phyloP scores from a whole-genome alignment of 2,113 vertebrate species.

The Ardeotis arabs region DNA sequence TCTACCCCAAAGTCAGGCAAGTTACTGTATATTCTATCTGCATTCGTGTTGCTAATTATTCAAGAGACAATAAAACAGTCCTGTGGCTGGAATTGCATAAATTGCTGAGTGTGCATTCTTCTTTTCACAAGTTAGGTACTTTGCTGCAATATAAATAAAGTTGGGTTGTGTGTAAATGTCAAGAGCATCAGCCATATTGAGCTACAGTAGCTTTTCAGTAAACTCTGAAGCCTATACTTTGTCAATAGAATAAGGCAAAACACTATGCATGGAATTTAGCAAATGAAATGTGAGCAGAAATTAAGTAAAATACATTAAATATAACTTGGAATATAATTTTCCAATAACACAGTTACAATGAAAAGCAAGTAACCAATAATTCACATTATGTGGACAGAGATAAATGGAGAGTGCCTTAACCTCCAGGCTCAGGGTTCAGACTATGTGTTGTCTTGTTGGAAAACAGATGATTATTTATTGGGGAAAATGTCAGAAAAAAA shows the following conservation, averaged over 20 bases:
- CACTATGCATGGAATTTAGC: not conserved
- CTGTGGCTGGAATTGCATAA: constrained; percentile 54
- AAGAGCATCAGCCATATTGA: constrained; percentile 56
- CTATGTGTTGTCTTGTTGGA: constrained; percentile 46
- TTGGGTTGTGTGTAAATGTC: constrained; percentile 64
- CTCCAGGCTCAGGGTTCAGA: constrained; percentile 69
- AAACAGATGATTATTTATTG: constrained; percentile 73
- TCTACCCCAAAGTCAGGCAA: constrained; percentile 73
- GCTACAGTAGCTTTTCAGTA: constrained; percentile 45
- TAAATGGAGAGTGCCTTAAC: constrained; percentile 71
- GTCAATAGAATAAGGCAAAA: constrained; percentile 26
- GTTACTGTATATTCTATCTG: constrained; percentile 76
- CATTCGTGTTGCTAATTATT: constrained; percentile 76
- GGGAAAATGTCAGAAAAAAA: constrained; percentile 66
- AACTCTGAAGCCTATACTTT: constrained; percentile 4
- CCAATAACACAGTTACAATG: constrained; percentile 62
- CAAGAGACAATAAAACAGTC: constrained; percentile 73
- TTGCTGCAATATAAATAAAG: constrained; percentile 71
- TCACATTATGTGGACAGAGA: constrained; percentile 67
- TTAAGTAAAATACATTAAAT: constrained; percentile 68
- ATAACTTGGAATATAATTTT: constrained; percentile 60
- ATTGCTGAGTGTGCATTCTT: constrained; percentile 73
- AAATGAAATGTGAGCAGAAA: constrained; percentile 53
- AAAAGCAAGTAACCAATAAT: constrained; percentile 71
- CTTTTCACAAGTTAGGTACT: constrained; percentile 57